A percentile compares a stretch with the other conserved stretches of the same genome.
phyloP scores from a whole-genome alignment of 2,113 vertebrate genomes.

The Poecilia latipinna region DNA sequence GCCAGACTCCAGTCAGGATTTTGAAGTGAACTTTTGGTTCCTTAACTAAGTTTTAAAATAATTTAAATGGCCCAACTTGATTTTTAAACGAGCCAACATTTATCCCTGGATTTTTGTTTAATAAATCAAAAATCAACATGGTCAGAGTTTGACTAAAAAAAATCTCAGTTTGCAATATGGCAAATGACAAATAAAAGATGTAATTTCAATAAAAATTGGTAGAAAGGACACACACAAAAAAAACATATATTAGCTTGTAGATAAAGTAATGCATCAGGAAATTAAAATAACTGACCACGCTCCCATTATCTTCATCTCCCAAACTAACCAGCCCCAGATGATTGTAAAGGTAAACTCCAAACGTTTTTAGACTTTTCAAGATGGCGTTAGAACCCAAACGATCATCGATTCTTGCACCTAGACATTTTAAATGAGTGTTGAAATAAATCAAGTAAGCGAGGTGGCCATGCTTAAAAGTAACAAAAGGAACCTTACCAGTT shows the following conservation, averaged over 20 bases:
- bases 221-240: background rate
- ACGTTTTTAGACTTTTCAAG: background rate
- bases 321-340: background rate
- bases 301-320: background rate
- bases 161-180: background rate
- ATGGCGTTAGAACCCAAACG: background rate
- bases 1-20: too few relatives aligned
- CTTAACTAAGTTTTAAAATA: too few relatives aligned
- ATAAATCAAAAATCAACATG: background rate
- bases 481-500: constrained; percentile 56
- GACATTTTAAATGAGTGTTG: background rate
- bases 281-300: too few relatives aligned
- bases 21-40: too few relatives aligned
- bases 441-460: background rate
- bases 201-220: background rate
- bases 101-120: too few relatives aligned
- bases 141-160: background rate
- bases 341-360: background rate
- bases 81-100: too few relatives aligned
- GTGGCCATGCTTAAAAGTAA: background rate
- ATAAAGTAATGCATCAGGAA: background rate
- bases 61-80: too few relatives aligned
- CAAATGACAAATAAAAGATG: background rate
- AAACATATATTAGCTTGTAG: background rate
- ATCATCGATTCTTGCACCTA: background rate